Base-by-base conservation (phyloP, 2,113 vertebrate species). In the Xenopus laevis region DNA sequence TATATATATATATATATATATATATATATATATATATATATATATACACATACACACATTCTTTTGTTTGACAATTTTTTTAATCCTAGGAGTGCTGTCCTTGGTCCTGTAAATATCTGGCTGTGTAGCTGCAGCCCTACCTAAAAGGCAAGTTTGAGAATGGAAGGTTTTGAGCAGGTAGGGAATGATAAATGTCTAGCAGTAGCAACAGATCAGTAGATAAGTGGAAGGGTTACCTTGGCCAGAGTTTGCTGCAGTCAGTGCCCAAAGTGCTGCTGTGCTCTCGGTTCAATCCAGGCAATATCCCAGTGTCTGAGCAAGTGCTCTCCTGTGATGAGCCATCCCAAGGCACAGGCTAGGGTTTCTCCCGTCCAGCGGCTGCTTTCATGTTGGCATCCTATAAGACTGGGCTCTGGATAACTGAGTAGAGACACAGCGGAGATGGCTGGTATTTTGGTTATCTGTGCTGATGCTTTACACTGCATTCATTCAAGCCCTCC, bases 401-500 rank as follows among this genome's bases (percentile, higher is more conserved):
- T 40, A 40, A 46, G 50, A 30, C 10, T 58, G 18, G 20, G 45
- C 18, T 50, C 1, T 40, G 13, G 50, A 67, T 67, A 52, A 50
- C 61, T 50, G 21, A 61, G 46, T n/a, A 69, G 21, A 61, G 50
- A 12, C 58, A 75, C 44, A 68, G 16, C 5, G 65, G 23, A 27
- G 23, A 62, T 61, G 66, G 16, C 20, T 60, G 65, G 27, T 74
- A 52, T 68, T 61, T 68, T 74, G 55, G 63, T 30, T 46, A 40
- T 45, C 33, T 65, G 60, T 63, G 68, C 18, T 45, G 66, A 78
- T 65, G 61, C 75, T 71, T 16, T 30, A 65, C 68, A 65, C 75
- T 78, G 75, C 75, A 78, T 78, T 78, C 70, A 71, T 78, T 72
- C 23, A 82, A 82, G 82, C 80, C 79, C 80, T 75, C 74, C 81